A percentile compares a stretch with the other conserved stretches of the same genome.
Conservation (phyloP, 2,888 invertebrate genomes). For the Serripes groenlandicus region DNA sequence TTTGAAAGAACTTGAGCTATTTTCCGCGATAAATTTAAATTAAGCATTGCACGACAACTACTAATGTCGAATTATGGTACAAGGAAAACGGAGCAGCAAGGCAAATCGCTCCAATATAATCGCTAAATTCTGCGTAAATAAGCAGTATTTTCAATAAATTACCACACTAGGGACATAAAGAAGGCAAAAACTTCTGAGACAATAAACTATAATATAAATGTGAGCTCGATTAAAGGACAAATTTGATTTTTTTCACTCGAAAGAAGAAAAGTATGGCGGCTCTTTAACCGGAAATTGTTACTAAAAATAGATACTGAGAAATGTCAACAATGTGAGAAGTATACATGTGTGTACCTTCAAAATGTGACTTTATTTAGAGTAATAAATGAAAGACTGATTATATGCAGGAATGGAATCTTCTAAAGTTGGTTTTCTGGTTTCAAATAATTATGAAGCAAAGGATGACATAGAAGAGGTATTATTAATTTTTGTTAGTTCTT, state of each 20-base stretch:
- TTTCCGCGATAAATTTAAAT: neutral
- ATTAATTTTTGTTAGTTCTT: neutral
- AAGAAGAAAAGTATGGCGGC: constrained; percentile 68
- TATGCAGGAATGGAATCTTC: constrained; percentile 38
- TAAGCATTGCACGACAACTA: constrained; percentile 34
- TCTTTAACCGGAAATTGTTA: constrained; percentile 65
- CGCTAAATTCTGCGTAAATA: constrained; percentile 15
- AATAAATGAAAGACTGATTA: constrained; percentile 13
- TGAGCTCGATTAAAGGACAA: neutral
- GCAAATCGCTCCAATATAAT: constrained; percentile 2
- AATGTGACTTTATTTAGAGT: constrained; percentile 8
- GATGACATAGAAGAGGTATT: constrained; percentile 87
- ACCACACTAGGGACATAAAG: neutral
- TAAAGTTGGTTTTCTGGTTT: constrained; percentile 70
- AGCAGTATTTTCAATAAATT: neutral
- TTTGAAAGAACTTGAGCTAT: neutral
- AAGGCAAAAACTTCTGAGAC: neutral
- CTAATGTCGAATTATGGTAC: constrained; percentile 57
- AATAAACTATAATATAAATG: neutral
- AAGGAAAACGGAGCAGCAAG: constrained; percentile 3
- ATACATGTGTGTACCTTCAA: constrained; percentile 8
- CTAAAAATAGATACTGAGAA: constrained; percentile 58
- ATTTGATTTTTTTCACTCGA: constrained; percentile 35
- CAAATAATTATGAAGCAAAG: constrained; percentile 80
- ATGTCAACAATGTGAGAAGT: constrained; percentile 60